These are phyloP conservation scores for Climacteris rufus DNA, from an alignment of 2,113 vertebrate species.

Conservation along the genomic window DNA sequence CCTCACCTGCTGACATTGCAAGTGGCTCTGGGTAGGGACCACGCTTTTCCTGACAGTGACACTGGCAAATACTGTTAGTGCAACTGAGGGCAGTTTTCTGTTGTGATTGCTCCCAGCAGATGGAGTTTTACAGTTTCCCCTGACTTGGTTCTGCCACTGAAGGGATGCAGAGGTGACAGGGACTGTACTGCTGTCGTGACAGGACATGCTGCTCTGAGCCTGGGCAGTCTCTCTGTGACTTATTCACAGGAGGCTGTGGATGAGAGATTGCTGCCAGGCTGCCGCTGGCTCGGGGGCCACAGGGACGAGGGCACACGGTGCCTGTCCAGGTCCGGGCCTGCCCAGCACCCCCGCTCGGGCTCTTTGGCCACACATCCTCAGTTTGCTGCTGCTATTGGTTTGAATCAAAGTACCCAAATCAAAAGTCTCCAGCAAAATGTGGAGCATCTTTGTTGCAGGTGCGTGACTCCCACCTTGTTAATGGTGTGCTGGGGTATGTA, in stretches of 20 bases:
- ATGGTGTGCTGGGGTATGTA: not conserved
- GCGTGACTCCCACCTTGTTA: not conserved
- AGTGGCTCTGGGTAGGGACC: not conserved
- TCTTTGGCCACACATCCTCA: not conserved
- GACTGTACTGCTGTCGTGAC: fast-evolving
- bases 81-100: not conserved
- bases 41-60: not conserved
- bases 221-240: fast-evolving
- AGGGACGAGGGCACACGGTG: fast-evolving
- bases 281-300: fast-evolving
- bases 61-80: not conserved
- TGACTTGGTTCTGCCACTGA: not conserved
- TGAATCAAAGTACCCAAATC: not conserved
- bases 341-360: not conserved
- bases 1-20: not conserved
- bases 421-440: not conserved
- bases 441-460: not conserved
- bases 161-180: not conserved
- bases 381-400: not conserved
- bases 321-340: too few relatives aligned
- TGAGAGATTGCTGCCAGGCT: not conserved
- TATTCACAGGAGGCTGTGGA: not conserved
- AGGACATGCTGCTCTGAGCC: not conserved
- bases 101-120: fast-evolving
- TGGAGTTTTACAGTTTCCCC: not conserved